These are phyloP conservation scores for Tipula unca DNA, from an alignment of 2,888 invertebrate species.

Conservation along the genomic window DNA sequence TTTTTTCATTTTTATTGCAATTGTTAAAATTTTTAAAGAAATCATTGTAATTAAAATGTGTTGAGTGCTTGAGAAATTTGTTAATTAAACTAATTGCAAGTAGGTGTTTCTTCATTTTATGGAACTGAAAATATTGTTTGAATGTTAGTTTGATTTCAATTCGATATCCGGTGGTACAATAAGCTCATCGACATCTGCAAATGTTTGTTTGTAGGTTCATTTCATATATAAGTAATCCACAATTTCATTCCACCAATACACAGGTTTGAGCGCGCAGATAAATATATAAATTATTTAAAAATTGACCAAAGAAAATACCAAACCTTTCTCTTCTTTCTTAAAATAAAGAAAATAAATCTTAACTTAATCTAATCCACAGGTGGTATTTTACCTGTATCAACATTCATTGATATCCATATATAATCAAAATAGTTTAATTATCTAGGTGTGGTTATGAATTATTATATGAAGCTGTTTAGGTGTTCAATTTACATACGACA, in stretches of 20 bases:
- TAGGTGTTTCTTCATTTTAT: background rate
- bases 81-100: background rate
- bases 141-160: background rate
- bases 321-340: background rate
- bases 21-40: background rate
- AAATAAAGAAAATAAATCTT: background rate
- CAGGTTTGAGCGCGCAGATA: background rate
- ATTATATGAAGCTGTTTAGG: background rate
- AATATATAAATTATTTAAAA: background rate
- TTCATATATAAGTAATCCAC: background rate
- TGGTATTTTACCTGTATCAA: background rate
- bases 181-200: background rate
- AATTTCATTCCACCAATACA: background rate
- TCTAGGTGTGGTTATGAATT: background rate
- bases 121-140: background rate
- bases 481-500: background rate
- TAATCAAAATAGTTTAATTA: conserved; percentile 3
- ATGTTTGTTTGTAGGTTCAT: background rate
- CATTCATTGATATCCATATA: background rate
- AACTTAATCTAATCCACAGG: background rate
- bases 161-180: background rate
- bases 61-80: background rate
- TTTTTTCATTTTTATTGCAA: background rate
- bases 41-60: background rate
- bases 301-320: background rate